A percentile compares a stretch with the other conserved stretches of the same genome.
Conservation (phyloP, 2,113 vertebrate genomes). For the Myrmecophaga tridactyla region DNA sequence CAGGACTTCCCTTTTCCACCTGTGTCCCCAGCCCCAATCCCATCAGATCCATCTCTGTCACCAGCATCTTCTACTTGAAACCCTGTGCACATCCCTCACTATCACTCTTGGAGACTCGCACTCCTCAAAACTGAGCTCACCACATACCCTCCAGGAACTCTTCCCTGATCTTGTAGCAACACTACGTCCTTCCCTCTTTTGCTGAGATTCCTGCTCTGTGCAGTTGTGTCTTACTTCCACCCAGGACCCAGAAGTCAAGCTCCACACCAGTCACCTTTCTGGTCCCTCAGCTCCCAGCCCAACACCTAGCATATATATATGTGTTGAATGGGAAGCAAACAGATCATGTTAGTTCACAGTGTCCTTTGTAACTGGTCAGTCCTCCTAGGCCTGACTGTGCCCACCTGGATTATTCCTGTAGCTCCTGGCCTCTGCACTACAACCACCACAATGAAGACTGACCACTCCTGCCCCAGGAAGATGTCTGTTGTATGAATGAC, state of each 20-base stretch:
- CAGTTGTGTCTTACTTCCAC: not conserved
- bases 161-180: not conserved
- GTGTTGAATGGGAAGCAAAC: not conserved
- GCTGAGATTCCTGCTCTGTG: not conserved
- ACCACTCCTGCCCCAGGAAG: not conserved
- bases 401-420: not conserved
- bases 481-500: not conserved
- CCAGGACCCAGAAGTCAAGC: not conserved
- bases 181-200: not conserved
- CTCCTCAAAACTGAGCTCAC: constrained; percentile 1
- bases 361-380: not conserved
- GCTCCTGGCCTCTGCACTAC: not conserved
- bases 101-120: not conserved
- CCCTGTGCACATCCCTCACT: not conserved
- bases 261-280: not conserved
- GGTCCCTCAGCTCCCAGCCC: not conserved
- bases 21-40: not conserved
- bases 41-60: not conserved
- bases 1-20: not conserved
- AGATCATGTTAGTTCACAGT: not conserved
- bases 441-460: not conserved
- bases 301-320: not conserved
- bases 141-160: not conserved
- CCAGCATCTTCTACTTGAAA: not conserved
- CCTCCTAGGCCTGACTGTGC: not conserved